A percentile compares a stretch with the other conserved stretches of the same genome.
These are phyloP conservation scores for Homarus americanus DNA, from an alignment of 1,140 invertebrate species.

Conservation along the genomic window DNA sequence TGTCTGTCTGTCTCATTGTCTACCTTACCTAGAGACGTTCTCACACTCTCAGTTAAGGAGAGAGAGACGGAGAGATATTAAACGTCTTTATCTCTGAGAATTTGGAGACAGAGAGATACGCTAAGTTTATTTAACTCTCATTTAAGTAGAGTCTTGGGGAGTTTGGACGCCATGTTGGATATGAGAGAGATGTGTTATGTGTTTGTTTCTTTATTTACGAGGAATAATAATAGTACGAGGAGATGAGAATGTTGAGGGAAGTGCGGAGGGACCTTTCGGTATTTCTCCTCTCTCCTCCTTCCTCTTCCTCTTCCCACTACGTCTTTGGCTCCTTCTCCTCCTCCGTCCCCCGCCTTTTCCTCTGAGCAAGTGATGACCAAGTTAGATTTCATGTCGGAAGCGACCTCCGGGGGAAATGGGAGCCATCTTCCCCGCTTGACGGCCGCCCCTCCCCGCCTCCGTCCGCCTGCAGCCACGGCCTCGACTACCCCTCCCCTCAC, in stretches of 20 bases:
- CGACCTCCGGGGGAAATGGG: conserved; percentile 58
- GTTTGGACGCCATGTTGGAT: background rate
- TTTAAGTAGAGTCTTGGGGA: too few relatives aligned
- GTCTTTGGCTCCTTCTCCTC: too few relatives aligned
- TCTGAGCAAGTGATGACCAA: conserved; percentile 65
- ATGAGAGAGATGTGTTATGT: background rate
- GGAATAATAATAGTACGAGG: too few relatives aligned
- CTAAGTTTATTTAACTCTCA: too few relatives aligned
- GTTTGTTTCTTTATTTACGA: too few relatives aligned
- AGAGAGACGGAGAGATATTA: too few relatives aligned
- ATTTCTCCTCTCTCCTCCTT: background rate
- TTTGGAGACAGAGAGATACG: too few relatives aligned
- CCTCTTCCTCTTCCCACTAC: background rate
- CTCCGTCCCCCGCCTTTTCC: conserved; percentile 2
- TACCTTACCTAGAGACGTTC: too few relatives aligned
- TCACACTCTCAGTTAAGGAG: too few relatives aligned
- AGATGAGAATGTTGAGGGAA: too few relatives aligned
- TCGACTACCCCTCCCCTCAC: background rate
- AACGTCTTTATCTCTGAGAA: too few relatives aligned
- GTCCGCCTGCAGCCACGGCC: background rate
- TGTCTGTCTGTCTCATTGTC: too few relatives aligned
- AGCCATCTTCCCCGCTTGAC: conserved; percentile 37
- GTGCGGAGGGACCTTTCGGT: background rate
- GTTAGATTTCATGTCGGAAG: conserved; percentile 67
- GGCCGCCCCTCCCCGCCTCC: conserved; percentile 3